Evolutionary conservation across 2,888 invertebrate genomes (phyloP), one percentile per base, ranked within the genome.

Genomic region (Leptopterna dolabrata): DNA sequence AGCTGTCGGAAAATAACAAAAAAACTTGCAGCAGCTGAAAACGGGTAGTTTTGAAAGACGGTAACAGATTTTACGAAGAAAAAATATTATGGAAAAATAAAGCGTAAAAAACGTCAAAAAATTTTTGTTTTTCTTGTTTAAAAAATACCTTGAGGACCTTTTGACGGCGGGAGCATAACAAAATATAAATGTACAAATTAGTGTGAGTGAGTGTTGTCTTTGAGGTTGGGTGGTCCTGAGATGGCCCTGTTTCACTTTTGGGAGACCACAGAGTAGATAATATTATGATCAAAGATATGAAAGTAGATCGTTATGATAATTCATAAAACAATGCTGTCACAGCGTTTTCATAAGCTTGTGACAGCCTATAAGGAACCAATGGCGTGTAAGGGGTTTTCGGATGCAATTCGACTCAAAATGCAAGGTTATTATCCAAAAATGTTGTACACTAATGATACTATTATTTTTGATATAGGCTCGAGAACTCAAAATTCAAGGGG

Each of bases 121-220:
- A 29, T 16, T 29, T 76, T 86, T 30, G 43, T n/a, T 84, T 78
- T 86, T 86, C 19, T 19, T 41, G 30, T 51, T 47, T 30, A 86
- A 78, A 85, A 76, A 78, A 78, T 86, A 86, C 78, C 86, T 86
- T 86, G 78, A 86, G 86, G 73, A 85, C 85, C 85, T 85, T 85
- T 85, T 47, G 85, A 45, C 63, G 85, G 76, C 85, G 85, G 85
- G 85, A 85, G 85, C 85, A 85, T 85, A 76, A 76, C 51, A 85
- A 71, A 85, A 85, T 85, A 85, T 85, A 85, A 85, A 85, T 76
- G 85, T 85, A 85, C 85, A 85, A 24, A 85, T 85, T 85, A 85
- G 85, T 85, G 24, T 73, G 73, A 73, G 73, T 41, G 73, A 63
- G 63, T 63, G 63, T 63, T 63, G 63, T 63, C 63, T 55, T n/a